These are phyloP conservation scores for Dreissena rostriformis DNA, from an alignment of 1,140 invertebrate species.

Conservation along the genomic window DNA sequence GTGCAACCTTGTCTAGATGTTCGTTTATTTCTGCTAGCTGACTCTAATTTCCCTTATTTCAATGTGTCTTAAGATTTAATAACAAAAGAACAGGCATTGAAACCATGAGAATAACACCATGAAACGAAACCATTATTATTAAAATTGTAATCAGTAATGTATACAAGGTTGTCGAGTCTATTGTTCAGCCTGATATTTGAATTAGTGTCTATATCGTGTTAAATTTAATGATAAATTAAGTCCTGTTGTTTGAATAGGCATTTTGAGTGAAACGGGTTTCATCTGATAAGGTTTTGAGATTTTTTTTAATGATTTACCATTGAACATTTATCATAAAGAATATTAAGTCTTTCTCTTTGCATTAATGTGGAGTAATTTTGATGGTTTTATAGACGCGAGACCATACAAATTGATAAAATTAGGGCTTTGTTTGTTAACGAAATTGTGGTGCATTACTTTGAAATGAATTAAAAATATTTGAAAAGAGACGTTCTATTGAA, in stretches of 20 bases:
- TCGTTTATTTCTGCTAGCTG: too few species aligned
- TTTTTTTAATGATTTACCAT: slow-evolving; percentile 40
- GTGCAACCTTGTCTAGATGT: too few species aligned
- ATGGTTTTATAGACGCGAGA: slow-evolving; percentile 42
- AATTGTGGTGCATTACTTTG: slow-evolving; percentile 42
- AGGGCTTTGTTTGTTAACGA: slow-evolving; percentile 31
- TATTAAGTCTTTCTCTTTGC: slow-evolving; percentile 49
- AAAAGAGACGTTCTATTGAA: slow-evolving; percentile 34
- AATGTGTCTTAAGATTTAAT: slow-evolving; percentile 15
- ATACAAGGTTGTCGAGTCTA: slow-evolving; percentile 49
- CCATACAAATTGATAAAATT: slow-evolving; percentile 54
- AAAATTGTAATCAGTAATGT: slow-evolving; percentile 58
- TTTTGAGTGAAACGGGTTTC: slow-evolving; percentile 31
- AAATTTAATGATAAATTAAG: slow-evolving; percentile 60
- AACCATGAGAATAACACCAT: slow-evolving; percentile 33
- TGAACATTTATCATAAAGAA: slow-evolving; percentile 45
- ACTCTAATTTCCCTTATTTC: slow-evolving; percentile 38
- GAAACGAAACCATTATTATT: slow-evolving; percentile 39
- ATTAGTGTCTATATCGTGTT: slow-evolving; percentile 58
- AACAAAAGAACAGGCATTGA: slow-evolving; percentile 47
- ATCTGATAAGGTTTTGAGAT: slow-evolving; percentile 34
- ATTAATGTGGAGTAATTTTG: slow-evolving; percentile 53
- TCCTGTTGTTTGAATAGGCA: slow-evolving; percentile 52
- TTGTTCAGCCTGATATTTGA: slow-evolving; percentile 45
- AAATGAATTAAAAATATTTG: slow-evolving; percentile 49